Evolutionary conservation across 2,888 invertebrate species (phyloP).

Genomic region (Timema podura): DNA sequence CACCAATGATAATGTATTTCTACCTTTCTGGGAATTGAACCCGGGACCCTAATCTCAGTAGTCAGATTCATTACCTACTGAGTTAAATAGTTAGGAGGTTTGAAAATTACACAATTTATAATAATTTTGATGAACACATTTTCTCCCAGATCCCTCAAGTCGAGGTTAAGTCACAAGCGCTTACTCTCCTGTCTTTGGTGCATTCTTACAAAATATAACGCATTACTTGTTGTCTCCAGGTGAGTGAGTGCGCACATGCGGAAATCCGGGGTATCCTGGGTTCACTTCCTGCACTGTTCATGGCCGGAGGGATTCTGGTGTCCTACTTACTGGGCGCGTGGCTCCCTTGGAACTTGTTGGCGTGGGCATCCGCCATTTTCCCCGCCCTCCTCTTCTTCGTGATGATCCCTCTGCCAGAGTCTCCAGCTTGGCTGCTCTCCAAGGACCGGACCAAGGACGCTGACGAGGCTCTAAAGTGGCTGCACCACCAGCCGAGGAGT

Average conservation of each 20-base stretch:
- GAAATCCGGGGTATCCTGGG: constrained; percentile 61
- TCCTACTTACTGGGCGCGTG: constrained; percentile 57
- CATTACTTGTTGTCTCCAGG: constrained; percentile 40
- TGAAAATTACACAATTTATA: too few relatives aligned
- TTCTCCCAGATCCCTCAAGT: too few relatives aligned
- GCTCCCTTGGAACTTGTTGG: constrained; percentile 56
- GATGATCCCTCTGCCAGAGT: constrained; percentile 58
- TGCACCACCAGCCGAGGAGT: constrained; percentile 43
- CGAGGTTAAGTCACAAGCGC: too few relatives aligned
- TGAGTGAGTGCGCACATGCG: constrained; percentile 60
- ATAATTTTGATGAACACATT: too few relatives aligned
- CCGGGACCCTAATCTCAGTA: too few relatives aligned
- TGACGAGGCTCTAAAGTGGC: constrained; percentile 49
- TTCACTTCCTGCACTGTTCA: constrained; percentile 59
- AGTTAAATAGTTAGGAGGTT: too few relatives aligned
- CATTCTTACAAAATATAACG: too few relatives aligned
- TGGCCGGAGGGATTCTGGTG: constrained; percentile 59
- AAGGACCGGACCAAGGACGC: constrained; percentile 49
- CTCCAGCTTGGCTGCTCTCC: constrained; percentile 56
- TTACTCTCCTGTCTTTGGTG: too few relatives aligned
- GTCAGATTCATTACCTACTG: too few relatives aligned
- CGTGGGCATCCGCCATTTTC: constrained; percentile 51
- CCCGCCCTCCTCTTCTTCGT: constrained; percentile 49
- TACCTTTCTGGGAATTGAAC: too few relatives aligned
- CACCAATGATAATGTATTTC: too few relatives aligned